A percentile compares a stretch with the other conserved stretches of the same genome.
Conservation (phyloP, 2,113 vertebrate genomes). For the Zapus hudsonius region DNA sequence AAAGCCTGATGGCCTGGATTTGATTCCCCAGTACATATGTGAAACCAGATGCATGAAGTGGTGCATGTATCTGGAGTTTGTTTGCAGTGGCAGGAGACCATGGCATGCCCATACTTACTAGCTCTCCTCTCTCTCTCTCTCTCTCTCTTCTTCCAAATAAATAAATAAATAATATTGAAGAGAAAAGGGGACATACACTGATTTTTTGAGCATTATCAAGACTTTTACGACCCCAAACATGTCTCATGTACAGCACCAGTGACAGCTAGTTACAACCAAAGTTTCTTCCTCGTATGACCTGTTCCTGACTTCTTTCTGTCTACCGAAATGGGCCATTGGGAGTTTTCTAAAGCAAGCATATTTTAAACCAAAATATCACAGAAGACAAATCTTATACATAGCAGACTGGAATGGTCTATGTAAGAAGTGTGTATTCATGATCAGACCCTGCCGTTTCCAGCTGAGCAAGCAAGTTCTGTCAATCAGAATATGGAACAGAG, state of each 20-base stretch:
- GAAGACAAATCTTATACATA: conserved; percentile 29
- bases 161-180: background rate
- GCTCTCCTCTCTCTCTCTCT: no score
- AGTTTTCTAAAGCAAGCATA: background rate
- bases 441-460: background rate
- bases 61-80: no score
- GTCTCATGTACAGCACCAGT: background rate
- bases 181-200: background rate
- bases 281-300: background rate
- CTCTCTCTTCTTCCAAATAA: no score
- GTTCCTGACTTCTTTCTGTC: background rate
- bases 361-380: conserved; percentile 16
- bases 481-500: conserved; percentile 6
- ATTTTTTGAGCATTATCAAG: background rate
- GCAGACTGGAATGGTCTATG: background rate
- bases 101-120: no score
- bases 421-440: background rate
- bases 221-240: background rate
- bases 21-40: no score
- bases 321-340: background rate
- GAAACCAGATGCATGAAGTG: no score
- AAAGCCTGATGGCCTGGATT: no score
- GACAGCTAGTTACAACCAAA: background rate
- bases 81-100: no score
- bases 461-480: background rate